Evolutionary conservation across 1,140 invertebrate species (phyloP).

Genomic region (Lepidurus arcticus): DNA sequence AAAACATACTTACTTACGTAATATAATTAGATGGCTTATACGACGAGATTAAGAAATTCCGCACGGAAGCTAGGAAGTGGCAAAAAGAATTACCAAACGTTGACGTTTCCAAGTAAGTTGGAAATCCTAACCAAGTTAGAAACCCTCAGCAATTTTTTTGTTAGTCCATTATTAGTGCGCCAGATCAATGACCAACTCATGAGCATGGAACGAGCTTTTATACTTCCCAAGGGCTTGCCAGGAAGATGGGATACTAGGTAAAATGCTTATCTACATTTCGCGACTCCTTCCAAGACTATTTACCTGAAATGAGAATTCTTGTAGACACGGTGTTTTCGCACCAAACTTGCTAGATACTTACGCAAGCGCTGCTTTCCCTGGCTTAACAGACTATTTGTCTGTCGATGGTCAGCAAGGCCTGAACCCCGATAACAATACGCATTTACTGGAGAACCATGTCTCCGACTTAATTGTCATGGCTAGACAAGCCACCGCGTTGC

Average conservation of each 20-base stretch:
- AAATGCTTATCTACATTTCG: neutral
- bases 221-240: constrained; percentile 47
- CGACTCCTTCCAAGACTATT: neutral
- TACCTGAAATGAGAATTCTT: constrained; percentile 29
- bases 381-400: constrained; percentile 42
- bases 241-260: constrained; percentile 38
- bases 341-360: constrained; percentile 45
- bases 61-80: neutral
- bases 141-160: neutral
- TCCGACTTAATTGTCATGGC: neutral
- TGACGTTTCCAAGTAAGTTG: constrained; percentile 25
- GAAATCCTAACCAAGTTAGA: neutral
- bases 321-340: constrained; percentile 46
- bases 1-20: neutral
- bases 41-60: constrained; percentile 6
- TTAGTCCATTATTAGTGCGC: constrained; percentile 43
- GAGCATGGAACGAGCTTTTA: constrained; percentile 48
- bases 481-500: constrained; percentile 6
- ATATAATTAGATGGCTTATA: constrained; percentile 22
- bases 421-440: neutral
- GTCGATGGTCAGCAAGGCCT: neutral
- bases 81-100: constrained; percentile 14
- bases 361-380: constrained; percentile 46
- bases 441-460: neutral
- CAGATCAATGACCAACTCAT: constrained; percentile 49